phyloP scores from a whole-genome alignment of 2,113 vertebrate genomes.

The Upupa epops region DNA sequence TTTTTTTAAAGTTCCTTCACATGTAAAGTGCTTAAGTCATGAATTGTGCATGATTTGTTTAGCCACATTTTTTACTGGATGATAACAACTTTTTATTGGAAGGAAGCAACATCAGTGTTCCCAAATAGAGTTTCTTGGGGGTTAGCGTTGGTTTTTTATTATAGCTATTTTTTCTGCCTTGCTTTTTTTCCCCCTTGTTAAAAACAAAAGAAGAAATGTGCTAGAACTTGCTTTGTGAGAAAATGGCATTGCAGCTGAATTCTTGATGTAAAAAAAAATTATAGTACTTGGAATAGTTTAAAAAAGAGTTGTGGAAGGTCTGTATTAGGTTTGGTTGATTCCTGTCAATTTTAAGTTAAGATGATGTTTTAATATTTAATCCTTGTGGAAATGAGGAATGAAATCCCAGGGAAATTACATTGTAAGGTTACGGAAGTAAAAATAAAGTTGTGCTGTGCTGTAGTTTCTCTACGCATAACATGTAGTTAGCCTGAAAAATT shows the following conservation, averaged over 20 bases:
- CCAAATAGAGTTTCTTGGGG: not conserved
- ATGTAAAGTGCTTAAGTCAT: not conserved
- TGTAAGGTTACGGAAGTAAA: not conserved
- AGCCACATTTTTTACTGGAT: not conserved
- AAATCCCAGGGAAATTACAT: not conserved
- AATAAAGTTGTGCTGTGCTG: not conserved
- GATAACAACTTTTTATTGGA: not conserved
- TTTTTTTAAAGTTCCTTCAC: not conserved
- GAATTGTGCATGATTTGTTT: not conserved
- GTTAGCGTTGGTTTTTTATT: not conserved
- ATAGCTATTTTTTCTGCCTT: not conserved
- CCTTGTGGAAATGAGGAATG: not conserved
- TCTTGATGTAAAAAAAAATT: not conserved
- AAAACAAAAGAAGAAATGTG: not conserved
- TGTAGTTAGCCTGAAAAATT: not conserved
- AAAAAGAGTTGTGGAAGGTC: not conserved
- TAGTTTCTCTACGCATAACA: not conserved
- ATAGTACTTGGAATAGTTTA: not conserved
- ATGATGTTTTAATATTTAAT: not conserved
- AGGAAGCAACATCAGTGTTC: not conserved
- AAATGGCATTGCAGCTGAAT: not conserved
- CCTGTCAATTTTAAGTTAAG: not conserved
- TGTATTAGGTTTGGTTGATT: not conserved
- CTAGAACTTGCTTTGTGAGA: not conserved
- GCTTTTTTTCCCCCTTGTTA: not conserved